phyloP scores from a whole-genome alignment of 2,797 vertebrate genomes.

The Arnoldichthys spilopterus region DNA sequence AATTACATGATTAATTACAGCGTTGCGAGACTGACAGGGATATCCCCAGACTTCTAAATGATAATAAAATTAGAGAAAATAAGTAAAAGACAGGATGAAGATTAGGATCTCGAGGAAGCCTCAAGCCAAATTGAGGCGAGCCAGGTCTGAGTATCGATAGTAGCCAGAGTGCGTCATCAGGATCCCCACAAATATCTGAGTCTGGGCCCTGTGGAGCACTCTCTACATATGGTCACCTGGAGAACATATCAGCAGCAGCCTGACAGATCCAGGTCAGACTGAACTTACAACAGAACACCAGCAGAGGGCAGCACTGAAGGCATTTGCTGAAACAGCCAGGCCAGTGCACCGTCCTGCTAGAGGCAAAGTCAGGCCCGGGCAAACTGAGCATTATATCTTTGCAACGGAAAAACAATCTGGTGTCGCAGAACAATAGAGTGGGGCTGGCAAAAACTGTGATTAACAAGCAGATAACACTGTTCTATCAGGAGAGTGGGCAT shows the following conservation, averaged over 20 bases:
- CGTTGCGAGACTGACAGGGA: too few relatives aligned
- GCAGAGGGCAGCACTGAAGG: conserved; percentile 40
- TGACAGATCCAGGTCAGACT: conserved; percentile 61
- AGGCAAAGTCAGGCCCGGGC: neutral
- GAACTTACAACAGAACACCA: conserved; percentile 29
- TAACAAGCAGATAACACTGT: neutral
- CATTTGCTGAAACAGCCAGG: neutral
- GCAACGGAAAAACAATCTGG: conserved; percentile 12
- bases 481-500: neutral
- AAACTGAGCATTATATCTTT: conserved; percentile 13
- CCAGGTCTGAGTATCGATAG: neutral
- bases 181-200: conserved; percentile 22
- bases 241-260: conserved; percentile 42
- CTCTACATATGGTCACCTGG: conserved; percentile 43
- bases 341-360: neutral
- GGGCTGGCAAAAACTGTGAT: neutral
- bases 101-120: neutral
- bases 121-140: neutral
- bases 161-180: conserved; percentile 6
- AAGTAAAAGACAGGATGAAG: neutral
- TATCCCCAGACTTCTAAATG: neutral
- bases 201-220: conserved; percentile 1
- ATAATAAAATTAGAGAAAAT: neutral
- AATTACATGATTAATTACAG: too few relatives aligned
- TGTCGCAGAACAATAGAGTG: neutral